Evolutionary conservation across 1,140 invertebrate species (phyloP).

Genomic region (Papilio polytes): DNA sequence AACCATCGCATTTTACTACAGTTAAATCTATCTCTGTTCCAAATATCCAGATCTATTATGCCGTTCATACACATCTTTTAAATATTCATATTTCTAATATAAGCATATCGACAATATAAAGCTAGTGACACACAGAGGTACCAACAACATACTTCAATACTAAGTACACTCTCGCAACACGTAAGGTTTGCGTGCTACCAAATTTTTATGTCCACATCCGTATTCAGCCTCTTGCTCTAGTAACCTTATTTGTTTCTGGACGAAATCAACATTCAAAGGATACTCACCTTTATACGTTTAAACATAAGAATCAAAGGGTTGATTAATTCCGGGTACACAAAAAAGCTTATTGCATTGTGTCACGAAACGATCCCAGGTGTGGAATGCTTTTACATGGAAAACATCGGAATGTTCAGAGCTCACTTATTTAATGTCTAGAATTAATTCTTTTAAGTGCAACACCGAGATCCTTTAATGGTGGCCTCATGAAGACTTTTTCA

Average conservation of each 20-base stretch:
- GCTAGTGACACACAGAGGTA: background rate
- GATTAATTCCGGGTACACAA: slow-evolving; percentile 33
- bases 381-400: slow-evolving; percentile 66
- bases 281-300: slow-evolving; percentile 40
- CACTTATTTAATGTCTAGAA: slow-evolving; percentile 20
- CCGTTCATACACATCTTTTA: too few species aligned
- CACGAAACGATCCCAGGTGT: slow-evolving; percentile 70
- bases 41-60: too few species aligned
- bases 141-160: slow-evolving; percentile 1
- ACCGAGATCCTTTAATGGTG: slow-evolving; percentile 18
- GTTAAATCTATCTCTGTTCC: too few species aligned
- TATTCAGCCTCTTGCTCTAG: slow-evolving; percentile 65
- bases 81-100: too few species aligned
- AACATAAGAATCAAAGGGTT: slow-evolving; percentile 35
- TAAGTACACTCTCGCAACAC: slow-evolving; percentile 25
- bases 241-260: slow-evolving; percentile 61
- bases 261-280: slow-evolving; percentile 28
- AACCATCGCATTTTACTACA: too few species aligned
- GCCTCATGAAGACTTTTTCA: background rate
- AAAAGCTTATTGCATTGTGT: slow-evolving; percentile 64
- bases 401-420: slow-evolving; percentile 56
- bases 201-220: slow-evolving; percentile 53
- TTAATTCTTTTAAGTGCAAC: slow-evolving; percentile 16
- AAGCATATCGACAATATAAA: background rate
- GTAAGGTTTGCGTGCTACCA: slow-evolving; percentile 47